A percentile compares a stretch with the other conserved stretches of the same genome.
Evolutionary conservation across 2,113 vertebrate species (phyloP).

Genomic region (Paralichthys olivaceus): DNA sequence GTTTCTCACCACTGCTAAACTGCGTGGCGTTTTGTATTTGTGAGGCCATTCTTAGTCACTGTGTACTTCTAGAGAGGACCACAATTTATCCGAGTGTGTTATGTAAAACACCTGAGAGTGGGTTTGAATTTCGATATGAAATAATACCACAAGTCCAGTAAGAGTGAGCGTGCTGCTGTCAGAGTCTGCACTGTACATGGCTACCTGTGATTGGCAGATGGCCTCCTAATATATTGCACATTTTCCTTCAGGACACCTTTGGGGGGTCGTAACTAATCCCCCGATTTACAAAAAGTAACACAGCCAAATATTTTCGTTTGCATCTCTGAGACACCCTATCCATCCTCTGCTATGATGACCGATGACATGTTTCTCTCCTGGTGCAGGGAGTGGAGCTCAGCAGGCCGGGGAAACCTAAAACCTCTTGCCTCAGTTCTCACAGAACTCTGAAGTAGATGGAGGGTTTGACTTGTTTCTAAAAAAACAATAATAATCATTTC

Average conservation of each 20-base stretch:
- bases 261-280: constrained; percentile 56
- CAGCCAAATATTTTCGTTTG: constrained; percentile 60
- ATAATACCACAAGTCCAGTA: not conserved
- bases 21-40: constrained; percentile 21
- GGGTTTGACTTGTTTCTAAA: constrained; percentile 38
- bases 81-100: constrained; percentile 25
- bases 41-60: constrained; percentile 23
- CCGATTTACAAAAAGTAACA: constrained; percentile 52
- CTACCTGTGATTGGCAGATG: constrained; percentile 49
- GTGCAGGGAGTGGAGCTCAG: constrained; percentile 42
- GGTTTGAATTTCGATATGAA: constrained; percentile 12
- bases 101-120: constrained; percentile 10
- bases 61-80: constrained; percentile 1
- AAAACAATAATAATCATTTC: constrained; percentile 12
- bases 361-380: constrained; percentile 60
- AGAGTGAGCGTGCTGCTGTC: not conserved
- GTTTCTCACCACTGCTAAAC: constrained; percentile 64
- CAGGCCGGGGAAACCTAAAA: constrained; percentile 57
- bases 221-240: constrained; percentile 51
- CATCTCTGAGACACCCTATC: constrained; percentile 64
- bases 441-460: constrained; percentile 23
- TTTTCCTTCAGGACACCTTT: constrained; percentile 49
- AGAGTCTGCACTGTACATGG: constrained; percentile 9
- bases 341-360: constrained; percentile 70
- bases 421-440: constrained; percentile 9